These are phyloP conservation scores for Drosophila kambysellisi DNA, from an alignment of 2,888 invertebrate genomes.

Conservation along the genomic window DNA sequence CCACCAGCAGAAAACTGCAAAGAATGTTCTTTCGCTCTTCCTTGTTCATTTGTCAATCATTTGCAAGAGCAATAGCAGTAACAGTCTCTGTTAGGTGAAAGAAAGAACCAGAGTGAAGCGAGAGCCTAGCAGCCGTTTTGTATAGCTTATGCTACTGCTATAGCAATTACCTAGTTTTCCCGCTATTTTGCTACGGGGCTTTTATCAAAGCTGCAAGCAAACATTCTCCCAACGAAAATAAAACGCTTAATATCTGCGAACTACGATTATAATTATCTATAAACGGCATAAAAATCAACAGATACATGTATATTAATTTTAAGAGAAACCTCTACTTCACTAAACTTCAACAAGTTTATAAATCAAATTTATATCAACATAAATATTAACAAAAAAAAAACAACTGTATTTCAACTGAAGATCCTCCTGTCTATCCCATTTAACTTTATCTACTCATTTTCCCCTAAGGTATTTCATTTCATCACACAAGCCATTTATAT, in stretches of 20 bases:
- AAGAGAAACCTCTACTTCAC: neutral
- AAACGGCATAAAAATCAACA: neutral
- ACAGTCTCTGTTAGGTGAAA: neutral
- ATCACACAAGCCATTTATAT: neutral
- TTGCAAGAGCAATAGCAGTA: neutral
- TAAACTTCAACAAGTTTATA: neutral
- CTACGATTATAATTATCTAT: neutral
- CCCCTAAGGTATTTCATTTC: neutral
- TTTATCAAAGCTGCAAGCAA: neutral
- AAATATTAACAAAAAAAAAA: too few relatives aligned
- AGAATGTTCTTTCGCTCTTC: neutral
- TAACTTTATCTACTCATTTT: neutral
- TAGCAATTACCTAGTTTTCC: neutral
- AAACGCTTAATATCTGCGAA: neutral
- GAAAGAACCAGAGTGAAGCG: too few relatives aligned
- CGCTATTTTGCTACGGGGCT: neutral
- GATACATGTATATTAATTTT: neutral
- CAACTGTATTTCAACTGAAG: neutral
- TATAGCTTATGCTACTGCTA: neutral
- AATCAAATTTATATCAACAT: neutral
- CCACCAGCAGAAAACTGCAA: neutral
- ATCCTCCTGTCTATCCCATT: too few relatives aligned
- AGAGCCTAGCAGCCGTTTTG: too few relatives aligned
- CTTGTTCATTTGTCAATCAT: neutral
- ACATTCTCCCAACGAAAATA: neutral